Base-by-base conservation (phyloP, 2,888 invertebrate species). In the Eristalis pertinax region DNA sequence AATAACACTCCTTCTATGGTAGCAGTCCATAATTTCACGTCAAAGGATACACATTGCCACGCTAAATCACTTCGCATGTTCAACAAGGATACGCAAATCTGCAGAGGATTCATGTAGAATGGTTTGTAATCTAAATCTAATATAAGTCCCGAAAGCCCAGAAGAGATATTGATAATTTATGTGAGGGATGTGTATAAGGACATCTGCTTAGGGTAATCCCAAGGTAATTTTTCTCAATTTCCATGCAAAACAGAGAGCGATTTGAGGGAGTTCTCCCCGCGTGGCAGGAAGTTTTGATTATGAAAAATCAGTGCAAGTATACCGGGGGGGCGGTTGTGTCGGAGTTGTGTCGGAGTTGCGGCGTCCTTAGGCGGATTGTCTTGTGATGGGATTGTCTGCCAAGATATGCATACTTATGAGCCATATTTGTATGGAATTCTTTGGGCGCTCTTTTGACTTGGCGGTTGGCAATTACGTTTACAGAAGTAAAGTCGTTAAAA, bases 141-240 rank as follows among this genome's bases (percentile, higher is more conserved):
- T 81, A 69, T 81, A 68, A 81, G 63, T 69, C 81, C 81, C 69
- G 8, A 74, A 80, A 80, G 68, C 68, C 74, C 64, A 32, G 22
- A 50, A 60, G 38, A 69, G 63, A 75, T 81, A 81, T 81, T 81
- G 81, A 81, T 81, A 81, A 81, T 81, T 81, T 81, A 81, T 77
- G 72, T 72, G 68, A 41, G 68, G 56, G 68, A 77, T 73, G 56
- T 73, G 67, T 73, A 62, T 73, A 72, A 77, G 72, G 83, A 73
- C 83, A 67, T 75, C 74, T 75, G 63, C 74, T 75, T 50, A 24
- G 74, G 56, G 83, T 68, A 78, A 73, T 73, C 67, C 83, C 58
- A 10, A 56, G 73, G 73, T 63, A 77, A 82, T 83, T 73, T 83
- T 77, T 83, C 67, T 77, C 72, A 63, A 73, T 77, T 83, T 73